A percentile compares a stretch with the other conserved stretches of the same genome.
These are phyloP conservation scores for Sinhomidia bicolor DNA, from an alignment of 2,888 invertebrate species.

Conservation along the genomic window DNA sequence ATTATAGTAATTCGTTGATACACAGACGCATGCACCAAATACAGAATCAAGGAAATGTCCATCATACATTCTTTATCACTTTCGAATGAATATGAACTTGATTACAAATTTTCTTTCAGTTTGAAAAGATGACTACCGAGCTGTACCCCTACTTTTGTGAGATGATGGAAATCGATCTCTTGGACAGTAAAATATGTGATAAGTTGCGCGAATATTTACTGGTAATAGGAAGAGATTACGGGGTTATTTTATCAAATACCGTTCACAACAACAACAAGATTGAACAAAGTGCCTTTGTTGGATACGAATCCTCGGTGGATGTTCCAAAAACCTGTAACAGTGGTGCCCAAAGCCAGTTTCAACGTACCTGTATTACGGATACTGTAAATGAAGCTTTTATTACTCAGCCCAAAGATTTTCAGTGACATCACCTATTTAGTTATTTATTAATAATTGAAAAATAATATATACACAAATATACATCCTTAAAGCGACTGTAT, in stretches of 20 bases:
- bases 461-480: too few relatives aligned
- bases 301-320: slow-evolving; percentile 1
- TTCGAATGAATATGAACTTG: background rate
- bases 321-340: slow-evolving; percentile 34
- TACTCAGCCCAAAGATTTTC: slow-evolving; percentile 55
- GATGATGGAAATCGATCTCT: slow-evolving; percentile 69
- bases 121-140: slow-evolving; percentile 61
- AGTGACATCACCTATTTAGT: background rate
- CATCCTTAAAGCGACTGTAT: too few relatives aligned
- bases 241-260: background rate
- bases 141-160: slow-evolving; percentile 75
- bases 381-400: slow-evolving; percentile 16
- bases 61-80: too few relatives aligned
- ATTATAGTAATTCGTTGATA: too few relatives aligned
- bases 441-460: background rate
- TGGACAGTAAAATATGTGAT: slow-evolving; percentile 59
- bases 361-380: slow-evolving; percentile 32
- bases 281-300: slow-evolving; percentile 35
- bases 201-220: slow-evolving; percentile 63
- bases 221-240: slow-evolving; percentile 43
- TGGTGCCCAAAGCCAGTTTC: slow-evolving; percentile 52
- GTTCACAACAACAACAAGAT: background rate
- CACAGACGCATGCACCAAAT: too few relatives aligned
- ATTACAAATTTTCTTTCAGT: slow-evolving; percentile 54
- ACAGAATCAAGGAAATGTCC: background rate